These are phyloP conservation scores for Trinorchestia longiramus DNA, from an alignment of 1,140 invertebrate species.

Conservation along the genomic window DNA sequence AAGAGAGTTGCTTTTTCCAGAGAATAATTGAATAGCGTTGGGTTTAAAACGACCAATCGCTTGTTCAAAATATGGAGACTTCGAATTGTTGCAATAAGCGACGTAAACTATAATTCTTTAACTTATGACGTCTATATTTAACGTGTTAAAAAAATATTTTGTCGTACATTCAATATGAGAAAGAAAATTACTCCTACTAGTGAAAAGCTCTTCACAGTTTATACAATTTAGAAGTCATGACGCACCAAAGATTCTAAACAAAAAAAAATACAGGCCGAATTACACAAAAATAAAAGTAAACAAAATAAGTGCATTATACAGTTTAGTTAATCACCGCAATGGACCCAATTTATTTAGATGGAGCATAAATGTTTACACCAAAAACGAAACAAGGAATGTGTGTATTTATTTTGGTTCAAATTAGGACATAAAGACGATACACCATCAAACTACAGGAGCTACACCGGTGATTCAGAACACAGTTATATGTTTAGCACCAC, in stretches of 20 bases:
- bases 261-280: neutral
- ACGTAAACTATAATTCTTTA: too few species aligned
- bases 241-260: neutral
- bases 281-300: neutral
- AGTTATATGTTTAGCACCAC: neutral
- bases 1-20: too few species aligned
- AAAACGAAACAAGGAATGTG: neutral
- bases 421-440: neutral
- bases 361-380: neutral
- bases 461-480: neutral
- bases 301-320: neutral
- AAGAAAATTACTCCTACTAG: neutral
- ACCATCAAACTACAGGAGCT: neutral
- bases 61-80: too few species aligned
- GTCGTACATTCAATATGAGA: neutral
- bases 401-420: neutral
- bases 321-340: neutral
- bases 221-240: neutral
- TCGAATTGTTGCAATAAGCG: too few species aligned
- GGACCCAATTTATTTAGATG: neutral
- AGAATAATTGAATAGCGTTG: too few species aligned
- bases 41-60: too few species aligned
- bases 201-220: neutral
- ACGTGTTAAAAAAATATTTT: too few species aligned
- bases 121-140: too few species aligned